These are phyloP conservation scores for Rhabdomys pumilio DNA, from an alignment of 2,797 vertebrate species.

Conservation along the genomic window DNA sequence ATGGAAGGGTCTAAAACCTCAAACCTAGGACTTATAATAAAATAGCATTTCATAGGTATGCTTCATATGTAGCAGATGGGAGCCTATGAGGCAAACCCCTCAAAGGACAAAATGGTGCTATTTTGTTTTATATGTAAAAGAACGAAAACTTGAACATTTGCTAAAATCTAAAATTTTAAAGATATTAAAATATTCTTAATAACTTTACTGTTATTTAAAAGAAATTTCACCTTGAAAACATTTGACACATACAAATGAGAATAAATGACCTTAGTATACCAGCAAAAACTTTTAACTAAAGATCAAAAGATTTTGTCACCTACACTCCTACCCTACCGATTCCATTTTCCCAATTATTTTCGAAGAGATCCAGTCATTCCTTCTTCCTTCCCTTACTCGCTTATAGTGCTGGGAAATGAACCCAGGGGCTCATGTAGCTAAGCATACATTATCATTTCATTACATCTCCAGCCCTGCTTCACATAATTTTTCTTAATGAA, in stretches of 20 bases:
- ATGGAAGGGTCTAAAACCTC: background rate
- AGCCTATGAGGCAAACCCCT: background rate
- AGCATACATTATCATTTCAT: background rate
- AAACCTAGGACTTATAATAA: background rate
- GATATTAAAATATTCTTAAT: background rate
- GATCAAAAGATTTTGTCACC: background rate
- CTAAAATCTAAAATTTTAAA: background rate
- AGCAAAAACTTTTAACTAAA: background rate
- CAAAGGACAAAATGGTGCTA: background rate
- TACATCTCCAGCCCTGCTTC: background rate
- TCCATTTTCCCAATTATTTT: slow-evolving; percentile 1
- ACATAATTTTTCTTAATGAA: slow-evolving; percentile 1
- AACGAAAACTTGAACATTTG: background rate
- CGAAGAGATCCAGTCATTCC: background rate
- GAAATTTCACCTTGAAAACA: background rate
- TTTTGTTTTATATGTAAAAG: background rate
- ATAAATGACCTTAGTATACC: background rate
- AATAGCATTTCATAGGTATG: background rate
- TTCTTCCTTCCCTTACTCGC: background rate
- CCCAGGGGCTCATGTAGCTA: background rate
- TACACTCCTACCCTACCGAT: background rate
- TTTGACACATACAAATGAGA: slow-evolving; percentile 6
- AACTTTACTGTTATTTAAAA: background rate
- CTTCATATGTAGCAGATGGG: background rate
- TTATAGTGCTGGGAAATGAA: background rate